phyloP scores from a whole-genome alignment of 2,888 invertebrate species.

The Drosophila sordidula region DNA sequence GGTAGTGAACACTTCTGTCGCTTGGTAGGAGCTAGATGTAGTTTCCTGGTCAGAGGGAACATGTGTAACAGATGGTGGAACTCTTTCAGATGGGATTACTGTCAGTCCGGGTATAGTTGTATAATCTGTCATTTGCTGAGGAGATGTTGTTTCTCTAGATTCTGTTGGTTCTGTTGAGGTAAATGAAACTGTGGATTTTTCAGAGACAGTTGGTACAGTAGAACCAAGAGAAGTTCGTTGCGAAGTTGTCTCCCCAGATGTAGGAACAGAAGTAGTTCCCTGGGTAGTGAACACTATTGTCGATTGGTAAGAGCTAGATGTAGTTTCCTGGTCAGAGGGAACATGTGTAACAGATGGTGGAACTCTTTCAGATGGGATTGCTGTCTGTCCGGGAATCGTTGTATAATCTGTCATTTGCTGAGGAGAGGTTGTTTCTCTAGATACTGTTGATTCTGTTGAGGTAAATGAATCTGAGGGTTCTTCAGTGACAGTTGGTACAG shows the following conservation, averaged over 20 bases:
- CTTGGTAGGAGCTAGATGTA: not conserved
- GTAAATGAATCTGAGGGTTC: too few relatives aligned
- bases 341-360: too few relatives aligned
- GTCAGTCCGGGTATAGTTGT: too few relatives aligned
- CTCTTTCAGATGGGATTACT: too few relatives aligned
- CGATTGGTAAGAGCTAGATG: not conserved
- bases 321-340: too few relatives aligned
- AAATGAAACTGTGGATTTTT: not conserved
- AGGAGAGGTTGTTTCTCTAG: too few relatives aligned
- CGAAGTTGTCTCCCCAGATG: not conserved
- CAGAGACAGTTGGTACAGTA: not conserved
- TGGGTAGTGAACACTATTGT: not conserved
- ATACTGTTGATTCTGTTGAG: not conserved
- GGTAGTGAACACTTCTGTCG: not conserved
- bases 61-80: too few relatives aligned
- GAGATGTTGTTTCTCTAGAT: not conserved
- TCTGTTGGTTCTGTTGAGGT: not conserved
- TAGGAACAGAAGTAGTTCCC: not conserved
- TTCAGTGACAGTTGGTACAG: too few relatives aligned
- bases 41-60: too few relatives aligned
- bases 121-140: not conserved
- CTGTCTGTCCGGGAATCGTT: not conserved
- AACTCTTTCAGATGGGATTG: too few relatives aligned
- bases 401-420: not conserved
- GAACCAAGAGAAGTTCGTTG: not conserved